Evolutionary conservation across 2,888 invertebrate species (phyloP).

Genomic region (Lepidocyrtinus sp.): DNA sequence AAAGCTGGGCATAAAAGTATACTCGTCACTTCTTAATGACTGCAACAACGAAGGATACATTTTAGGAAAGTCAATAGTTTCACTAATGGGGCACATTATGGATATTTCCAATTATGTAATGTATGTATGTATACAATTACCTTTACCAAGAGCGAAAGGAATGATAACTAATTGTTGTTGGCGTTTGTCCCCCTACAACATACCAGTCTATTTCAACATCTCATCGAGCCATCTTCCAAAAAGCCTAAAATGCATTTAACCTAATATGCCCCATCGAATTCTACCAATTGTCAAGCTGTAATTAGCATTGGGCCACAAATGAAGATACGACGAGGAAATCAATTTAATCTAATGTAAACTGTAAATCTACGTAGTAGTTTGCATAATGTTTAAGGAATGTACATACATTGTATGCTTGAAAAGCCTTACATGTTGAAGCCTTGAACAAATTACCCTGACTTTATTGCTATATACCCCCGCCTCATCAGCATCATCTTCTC

Average conservation of each 20-base stretch:
- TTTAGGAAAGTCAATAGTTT: neutral
- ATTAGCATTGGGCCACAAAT: slow-evolving; percentile 51
- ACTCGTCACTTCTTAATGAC: neutral
- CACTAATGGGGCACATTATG: neutral
- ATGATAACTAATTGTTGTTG: slow-evolving; percentile 13
- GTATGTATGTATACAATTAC: neutral
- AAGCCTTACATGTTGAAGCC: too few relatives aligned
- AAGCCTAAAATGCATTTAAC: neutral
- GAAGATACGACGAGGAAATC: slow-evolving; percentile 38
- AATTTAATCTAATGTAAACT: slow-evolving; percentile 31
- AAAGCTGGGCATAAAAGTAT: neutral
- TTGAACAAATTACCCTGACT: slow-evolving; percentile 14
- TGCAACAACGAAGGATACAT: neutral
- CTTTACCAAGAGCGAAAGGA: neutral
- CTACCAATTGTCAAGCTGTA: slow-evolving; percentile 31
- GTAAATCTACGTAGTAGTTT: neutral
- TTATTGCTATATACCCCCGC: neutral
- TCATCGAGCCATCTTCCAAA: neutral
- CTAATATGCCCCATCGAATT: neutral
- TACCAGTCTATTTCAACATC: neutral
- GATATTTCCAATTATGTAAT: neutral
- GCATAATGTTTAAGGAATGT: neutral
- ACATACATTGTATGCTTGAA: too few relatives aligned
- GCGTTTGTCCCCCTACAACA: neutral
- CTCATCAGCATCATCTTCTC: neutral